These are phyloP conservation scores for Apostichopus parvimensis DNA, from an alignment of 35 echinoderm and acorn worm genomes.

Conservation along the genomic window DNA sequence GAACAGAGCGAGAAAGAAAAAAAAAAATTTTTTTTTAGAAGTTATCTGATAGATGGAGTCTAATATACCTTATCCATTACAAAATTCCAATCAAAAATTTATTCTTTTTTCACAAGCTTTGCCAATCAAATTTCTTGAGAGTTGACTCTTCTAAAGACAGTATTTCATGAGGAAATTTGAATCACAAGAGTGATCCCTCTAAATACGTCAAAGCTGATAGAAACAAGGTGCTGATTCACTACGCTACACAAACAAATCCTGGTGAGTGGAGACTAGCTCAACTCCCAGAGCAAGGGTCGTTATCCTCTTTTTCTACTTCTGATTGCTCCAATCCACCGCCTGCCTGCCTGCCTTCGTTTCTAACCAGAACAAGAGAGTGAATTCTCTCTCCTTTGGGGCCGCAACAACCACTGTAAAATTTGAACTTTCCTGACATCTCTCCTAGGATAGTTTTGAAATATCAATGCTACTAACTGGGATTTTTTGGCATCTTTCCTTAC, in stretches of 20 bases:
- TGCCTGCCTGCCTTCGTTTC: not conserved
- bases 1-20: not conserved
- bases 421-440: conserved; percentile 18
- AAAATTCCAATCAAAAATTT: not conserved
- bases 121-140: not conserved
- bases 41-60: not conserved
- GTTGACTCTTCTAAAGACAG: not conserved
- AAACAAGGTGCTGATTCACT: conserved; percentile 41
- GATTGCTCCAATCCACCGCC: not conserved
- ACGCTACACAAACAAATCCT: conserved; percentile 47
- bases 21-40: not conserved
- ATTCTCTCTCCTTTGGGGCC: conserved; percentile 22
- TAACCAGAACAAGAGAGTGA: not conserved
- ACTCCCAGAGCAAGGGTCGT: conserved; percentile 40
- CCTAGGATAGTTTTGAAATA: conserved; percentile 21
- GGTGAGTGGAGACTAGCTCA: conserved; percentile 31
- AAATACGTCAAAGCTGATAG: conserved; percentile 32
- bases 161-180: not conserved
- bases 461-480: not conserved
- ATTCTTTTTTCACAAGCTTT: not conserved
- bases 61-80: not conserved
- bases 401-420: conserved; percentile 17
- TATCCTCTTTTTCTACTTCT: conserved; percentile 22
- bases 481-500: not conserved
- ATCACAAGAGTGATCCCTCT: not conserved